Evolutionary conservation across 23 tunicate species (phyloP).

Genomic region (Aplidium turbinatum): DNA sequence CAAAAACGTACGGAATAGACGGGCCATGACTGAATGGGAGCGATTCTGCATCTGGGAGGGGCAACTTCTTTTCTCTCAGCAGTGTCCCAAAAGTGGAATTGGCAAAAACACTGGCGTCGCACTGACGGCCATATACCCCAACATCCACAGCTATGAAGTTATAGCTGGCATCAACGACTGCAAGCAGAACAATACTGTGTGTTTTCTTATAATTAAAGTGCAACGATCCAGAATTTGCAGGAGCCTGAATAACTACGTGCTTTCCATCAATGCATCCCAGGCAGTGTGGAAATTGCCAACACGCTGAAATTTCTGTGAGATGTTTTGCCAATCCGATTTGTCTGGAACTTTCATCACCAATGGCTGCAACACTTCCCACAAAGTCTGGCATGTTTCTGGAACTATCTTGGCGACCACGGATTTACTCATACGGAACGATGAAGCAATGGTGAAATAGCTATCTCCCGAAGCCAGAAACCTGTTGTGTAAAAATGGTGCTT

Average conservation of each 20-base stretch:
- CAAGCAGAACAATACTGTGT: constrained; percentile 28
- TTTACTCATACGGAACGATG: constrained; percentile 17
- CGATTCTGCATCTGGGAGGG: background rate
- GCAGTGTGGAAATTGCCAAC: constrained; percentile 50
- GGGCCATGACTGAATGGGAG: background rate
- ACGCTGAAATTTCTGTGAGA: background rate
- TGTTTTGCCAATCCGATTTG: constrained; percentile 11
- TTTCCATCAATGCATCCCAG: constrained; percentile 48
- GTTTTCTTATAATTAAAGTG: constrained; percentile 49
- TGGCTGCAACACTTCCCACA: constrained; percentile 40
- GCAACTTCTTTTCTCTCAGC: background rate
- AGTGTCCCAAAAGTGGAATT: constrained; percentile 49
- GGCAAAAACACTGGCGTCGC: constrained; percentile 49
- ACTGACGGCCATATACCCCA: constrained; percentile 46
- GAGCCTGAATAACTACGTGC: constrained; percentile 40
- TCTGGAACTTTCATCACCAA: constrained; percentile 10
- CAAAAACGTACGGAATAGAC: constrained; percentile 37
- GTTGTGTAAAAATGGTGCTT: too few species aligned
- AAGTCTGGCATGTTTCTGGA: constrained; percentile 31
- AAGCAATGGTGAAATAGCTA: constrained; percentile 37
- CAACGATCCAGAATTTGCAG: constrained; percentile 33
- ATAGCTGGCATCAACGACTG: constrained; percentile 44
- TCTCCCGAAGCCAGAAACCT: too few species aligned
- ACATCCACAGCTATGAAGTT: constrained; percentile 50
- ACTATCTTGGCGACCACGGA: constrained; percentile 33